Evolutionary conservation across 2,888 invertebrate species (phyloP).

Genomic region (Lithosia quadra): DNA sequence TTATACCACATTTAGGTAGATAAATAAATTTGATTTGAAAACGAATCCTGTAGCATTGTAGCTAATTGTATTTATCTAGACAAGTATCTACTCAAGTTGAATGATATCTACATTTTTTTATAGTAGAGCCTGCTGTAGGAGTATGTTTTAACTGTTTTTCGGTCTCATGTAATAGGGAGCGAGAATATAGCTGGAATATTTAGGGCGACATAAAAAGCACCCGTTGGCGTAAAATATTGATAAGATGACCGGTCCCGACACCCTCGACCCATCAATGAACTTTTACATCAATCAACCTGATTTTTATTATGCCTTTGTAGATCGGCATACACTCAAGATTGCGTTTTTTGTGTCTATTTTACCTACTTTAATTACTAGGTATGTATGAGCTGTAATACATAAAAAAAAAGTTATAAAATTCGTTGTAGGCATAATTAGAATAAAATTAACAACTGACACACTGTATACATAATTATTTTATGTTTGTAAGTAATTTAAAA

Average conservation of each 20-base stretch:
- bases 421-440: background rate
- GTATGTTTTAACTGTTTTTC: background rate
- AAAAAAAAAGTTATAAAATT: background rate
- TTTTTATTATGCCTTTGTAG: background rate
- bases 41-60: background rate
- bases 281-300: constrained; percentile 4
- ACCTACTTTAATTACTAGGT: background rate
- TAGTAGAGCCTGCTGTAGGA: no score
- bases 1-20: background rate
- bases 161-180: background rate
- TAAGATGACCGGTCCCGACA: background rate
- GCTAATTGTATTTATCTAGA: background rate
- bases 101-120: no score
- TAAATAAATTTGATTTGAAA: background rate
- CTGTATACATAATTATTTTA: background rate
- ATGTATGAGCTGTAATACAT: background rate
- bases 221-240: background rate
- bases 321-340: background rate
- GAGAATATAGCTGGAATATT: background rate
- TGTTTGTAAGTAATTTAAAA: background rate
- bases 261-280: background rate
- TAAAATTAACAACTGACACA: background rate
- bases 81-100: no score
- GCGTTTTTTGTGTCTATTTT: background rate
- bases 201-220: background rate